These are phyloP conservation scores for Lacanobia wlatinum DNA, from an alignment of 2,888 invertebrate species.

Conservation along the genomic window DNA sequence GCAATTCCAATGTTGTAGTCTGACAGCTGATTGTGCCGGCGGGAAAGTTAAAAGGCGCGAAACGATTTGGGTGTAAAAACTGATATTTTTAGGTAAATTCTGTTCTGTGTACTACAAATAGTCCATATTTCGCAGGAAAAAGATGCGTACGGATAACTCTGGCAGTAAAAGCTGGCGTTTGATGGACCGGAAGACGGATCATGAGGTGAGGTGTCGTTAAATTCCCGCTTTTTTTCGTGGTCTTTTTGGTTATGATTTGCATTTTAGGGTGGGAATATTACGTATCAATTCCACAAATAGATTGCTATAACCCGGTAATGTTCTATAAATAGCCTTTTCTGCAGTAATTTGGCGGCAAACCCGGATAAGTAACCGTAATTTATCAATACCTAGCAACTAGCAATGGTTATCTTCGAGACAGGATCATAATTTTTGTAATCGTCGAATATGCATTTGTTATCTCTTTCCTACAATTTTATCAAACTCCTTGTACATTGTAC, in stretches of 20 bases:
- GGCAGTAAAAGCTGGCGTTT: conserved; percentile 86
- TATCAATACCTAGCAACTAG: background rate
- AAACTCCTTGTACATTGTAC: background rate
- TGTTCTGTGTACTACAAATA: conserved; percentile 35
- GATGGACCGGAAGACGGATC: conserved; percentile 85
- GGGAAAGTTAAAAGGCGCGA: conserved; percentile 88
- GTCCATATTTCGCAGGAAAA: conserved; percentile 80
- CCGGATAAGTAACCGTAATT: background rate
- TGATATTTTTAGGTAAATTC: conserved; percentile 32
- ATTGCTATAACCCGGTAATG: background rate
- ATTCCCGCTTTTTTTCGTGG: conserved; percentile 81
- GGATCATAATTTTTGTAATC: background rate
- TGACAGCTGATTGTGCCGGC: conserved; percentile 89
- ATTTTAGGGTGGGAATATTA: conserved; percentile 16
- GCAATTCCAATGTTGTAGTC: conserved; percentile 64
- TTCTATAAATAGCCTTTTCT: conserved; percentile 1
- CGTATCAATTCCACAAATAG: conserved; percentile 12
- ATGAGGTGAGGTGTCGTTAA: conserved; percentile 79
- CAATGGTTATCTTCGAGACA: background rate
- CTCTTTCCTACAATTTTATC: conserved; percentile 12
- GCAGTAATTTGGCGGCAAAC: background rate
- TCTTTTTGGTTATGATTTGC: conserved; percentile 73
- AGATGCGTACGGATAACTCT: conserved; percentile 77
- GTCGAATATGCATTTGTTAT: background rate
- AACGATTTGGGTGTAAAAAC: conserved; percentile 65